Conservation (phyloP, 1,140 invertebrate species). For the Penaeus indicus region DNA sequence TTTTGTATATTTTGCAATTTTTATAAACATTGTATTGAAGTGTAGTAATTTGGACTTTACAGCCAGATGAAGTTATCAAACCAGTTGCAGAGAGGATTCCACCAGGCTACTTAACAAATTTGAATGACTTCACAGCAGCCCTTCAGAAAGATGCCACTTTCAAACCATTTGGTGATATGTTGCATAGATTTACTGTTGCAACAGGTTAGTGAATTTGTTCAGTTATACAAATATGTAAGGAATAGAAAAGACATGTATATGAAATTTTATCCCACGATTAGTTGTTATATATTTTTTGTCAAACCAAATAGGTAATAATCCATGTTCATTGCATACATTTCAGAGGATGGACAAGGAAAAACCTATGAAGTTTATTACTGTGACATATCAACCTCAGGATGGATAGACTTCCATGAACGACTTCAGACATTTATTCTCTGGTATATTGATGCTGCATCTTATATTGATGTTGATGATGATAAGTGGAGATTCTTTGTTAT, state of each 20-base stretch:
- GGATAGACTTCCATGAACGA: slow-evolving; percentile 84
- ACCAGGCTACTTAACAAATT: slow-evolving; percentile 77
- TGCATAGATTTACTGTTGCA: slow-evolving; percentile 74
- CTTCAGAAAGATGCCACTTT: slow-evolving; percentile 80
- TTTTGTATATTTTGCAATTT: too few relatives aligned
- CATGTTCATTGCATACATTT: slow-evolving; percentile 29
- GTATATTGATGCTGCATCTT: slow-evolving; percentile 94
- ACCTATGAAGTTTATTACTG: slow-evolving; percentile 86
- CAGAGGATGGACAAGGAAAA: slow-evolving; percentile 33
- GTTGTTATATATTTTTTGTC: not conserved
- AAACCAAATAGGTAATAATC: not conserved
- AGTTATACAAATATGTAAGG: not conserved
- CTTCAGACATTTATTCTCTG: slow-evolving; percentile 94
- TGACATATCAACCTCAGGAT: slow-evolving; percentile 79
- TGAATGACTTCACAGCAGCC: slow-evolving; percentile 79
- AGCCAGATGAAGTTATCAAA: slow-evolving; percentile 86
- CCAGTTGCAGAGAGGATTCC: slow-evolving; percentile 75
- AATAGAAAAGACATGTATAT: not conserved
- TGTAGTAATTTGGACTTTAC: not conserved
- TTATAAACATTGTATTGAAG: too few relatives aligned
- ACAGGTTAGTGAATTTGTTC: slow-evolving; percentile 66
- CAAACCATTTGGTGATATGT: slow-evolving; percentile 79
- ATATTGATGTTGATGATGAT: slow-evolving; percentile 92
- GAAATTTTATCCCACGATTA: not conserved
- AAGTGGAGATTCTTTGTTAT: slow-evolving; percentile 92